Evolutionary conservation across 1,140 invertebrate genomes (phyloP), one percentile per base, ranked within the genome.

Genomic region (Rhopalosiphum padi): DNA sequence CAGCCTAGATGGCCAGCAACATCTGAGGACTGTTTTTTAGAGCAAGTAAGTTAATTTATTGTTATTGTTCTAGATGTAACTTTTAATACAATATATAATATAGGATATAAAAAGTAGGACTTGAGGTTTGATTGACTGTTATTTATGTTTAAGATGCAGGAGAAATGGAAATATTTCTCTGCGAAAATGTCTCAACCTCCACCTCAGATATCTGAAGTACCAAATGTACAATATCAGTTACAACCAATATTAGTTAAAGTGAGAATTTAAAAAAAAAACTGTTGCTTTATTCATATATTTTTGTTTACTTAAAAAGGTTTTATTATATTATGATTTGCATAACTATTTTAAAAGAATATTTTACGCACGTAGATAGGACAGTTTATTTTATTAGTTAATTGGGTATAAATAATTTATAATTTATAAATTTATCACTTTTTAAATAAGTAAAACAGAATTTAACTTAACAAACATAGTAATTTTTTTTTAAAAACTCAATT

Each of bases 131-230:
- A 92, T 51, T 46, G 68, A 25, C 46, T 93, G 30, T 93, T 83
- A 85, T 93, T 93, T 93, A 85, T 93, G 91, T 93, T 93, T 77
- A 93, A 93, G 91, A 93, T 93, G 91, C 91, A 93, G 82, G 91
- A 93, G 91, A 93, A 93, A 93, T 93, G 91, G 91, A 93, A 93
- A 93, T 93, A 93, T 93, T 93, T 93, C 91, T 93, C 91, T 93
- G 91, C 91, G 43, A 93, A 93, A 93, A 93, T 93, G 91, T 93
- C 91, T 85, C 91, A 93, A 85, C 91, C 91, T 85, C 91, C 91
- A 85, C 91, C 91, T 83, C 91, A 93, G 82, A 85, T 93, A 85
- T 93, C 91, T 85, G 91, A 93, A 93, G 91, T 93, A 85, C 82
- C 91, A 41, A 85, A 83, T 93, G 82, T 93, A 93, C 91, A 93